These are phyloP conservation scores for Monodelphis domestica DNA, from an alignment of 2,797 vertebrate species.

Conservation along the genomic window DNA sequence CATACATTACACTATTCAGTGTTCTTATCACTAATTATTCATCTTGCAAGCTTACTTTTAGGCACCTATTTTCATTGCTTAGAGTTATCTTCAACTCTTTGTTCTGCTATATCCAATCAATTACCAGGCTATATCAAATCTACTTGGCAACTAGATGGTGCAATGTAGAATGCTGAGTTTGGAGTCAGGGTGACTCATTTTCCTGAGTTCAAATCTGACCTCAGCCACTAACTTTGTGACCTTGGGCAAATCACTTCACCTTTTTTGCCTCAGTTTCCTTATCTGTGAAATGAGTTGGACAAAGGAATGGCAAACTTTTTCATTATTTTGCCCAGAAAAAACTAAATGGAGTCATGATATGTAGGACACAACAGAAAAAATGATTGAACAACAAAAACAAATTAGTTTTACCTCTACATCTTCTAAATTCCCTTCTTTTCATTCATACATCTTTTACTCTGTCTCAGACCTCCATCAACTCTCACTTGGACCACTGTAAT, in stretches of 20 bases:
- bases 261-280: neutral
- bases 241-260: neutral
- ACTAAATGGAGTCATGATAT: neutral
- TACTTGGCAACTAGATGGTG: neutral
- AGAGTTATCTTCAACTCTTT: neutral
- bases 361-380: neutral
- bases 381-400: neutral
- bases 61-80: neutral
- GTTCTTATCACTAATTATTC: neutral
- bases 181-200: neutral
- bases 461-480: neutral
- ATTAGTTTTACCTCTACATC: neutral
- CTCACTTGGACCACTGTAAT: neutral
- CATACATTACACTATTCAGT: neutral
- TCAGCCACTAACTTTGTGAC: neutral
- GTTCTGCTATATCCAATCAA: neutral
- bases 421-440: neutral
- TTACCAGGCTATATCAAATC: neutral
- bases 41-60: neutral
- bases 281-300: neutral
- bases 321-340: neutral
- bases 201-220: neutral
- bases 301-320: neutral
- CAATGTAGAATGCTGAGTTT: neutral
- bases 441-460: neutral